Evolutionary conservation across 2,113 vertebrate species (phyloP).

Genomic region (Gymnogyps californianus): DNA sequence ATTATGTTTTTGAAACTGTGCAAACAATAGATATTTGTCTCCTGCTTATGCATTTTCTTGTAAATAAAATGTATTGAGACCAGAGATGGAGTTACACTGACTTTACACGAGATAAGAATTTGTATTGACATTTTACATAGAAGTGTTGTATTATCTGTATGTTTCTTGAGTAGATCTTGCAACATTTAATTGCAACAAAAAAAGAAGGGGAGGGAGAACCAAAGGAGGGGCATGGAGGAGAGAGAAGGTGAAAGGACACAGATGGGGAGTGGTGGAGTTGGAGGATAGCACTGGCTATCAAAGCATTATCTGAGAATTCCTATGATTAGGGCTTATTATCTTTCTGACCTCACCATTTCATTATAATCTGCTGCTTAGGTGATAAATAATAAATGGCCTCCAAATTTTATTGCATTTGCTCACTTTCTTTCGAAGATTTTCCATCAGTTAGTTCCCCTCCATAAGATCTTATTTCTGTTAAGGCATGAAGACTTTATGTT

Average conservation of each 20-base stretch:
- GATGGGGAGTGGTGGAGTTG: neutral
- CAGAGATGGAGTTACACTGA: neutral
- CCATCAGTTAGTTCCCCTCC: neutral
- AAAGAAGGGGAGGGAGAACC: neutral
- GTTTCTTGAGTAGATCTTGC: neutral
- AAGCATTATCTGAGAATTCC: neutral
- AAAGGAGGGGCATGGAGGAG: neutral
- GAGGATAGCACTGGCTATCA: neutral
- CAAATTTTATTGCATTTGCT: neutral
- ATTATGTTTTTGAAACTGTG: neutral
- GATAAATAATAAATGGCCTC: neutral
- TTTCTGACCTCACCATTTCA: neutral
- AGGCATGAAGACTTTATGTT: neutral
- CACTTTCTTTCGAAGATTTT: neutral
- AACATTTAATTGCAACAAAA: neutral
- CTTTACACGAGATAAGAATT: neutral
- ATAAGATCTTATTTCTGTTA: neutral
- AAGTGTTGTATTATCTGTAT: neutral
- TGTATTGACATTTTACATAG: neutral
- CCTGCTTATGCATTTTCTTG: slow-evolving; percentile 1
- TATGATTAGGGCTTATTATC: neutral
- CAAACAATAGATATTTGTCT: neutral
- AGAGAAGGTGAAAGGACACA: neutral
- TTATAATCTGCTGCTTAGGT: neutral
- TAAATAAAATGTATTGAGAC: slow-evolving; percentile 41